Base-by-base conservation (phyloP, 2,888 invertebrate genomes). In the Aleiodes testaceus region DNA sequence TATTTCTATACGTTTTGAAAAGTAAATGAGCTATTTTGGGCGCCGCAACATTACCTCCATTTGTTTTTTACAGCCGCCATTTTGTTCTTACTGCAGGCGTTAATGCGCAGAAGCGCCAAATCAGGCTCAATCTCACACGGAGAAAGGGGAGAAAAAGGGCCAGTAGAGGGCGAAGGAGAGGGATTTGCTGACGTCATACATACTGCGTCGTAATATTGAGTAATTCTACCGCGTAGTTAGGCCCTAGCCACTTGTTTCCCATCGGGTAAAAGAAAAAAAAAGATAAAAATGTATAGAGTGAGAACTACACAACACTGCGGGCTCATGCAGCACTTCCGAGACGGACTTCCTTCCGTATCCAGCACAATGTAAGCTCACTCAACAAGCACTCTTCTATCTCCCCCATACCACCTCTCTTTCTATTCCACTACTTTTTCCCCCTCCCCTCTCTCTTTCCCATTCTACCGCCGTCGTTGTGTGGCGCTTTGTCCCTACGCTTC, bases 321-420 rank as follows among this genome's bases (percentile, higher is more conserved):
- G 67, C 64, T 72, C 72, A 26, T n/a, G 42, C 74, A 76, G 80
- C 80, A 80, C 80, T 84, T 84, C 84, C 84, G 84, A 84, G 85
- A 79, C 80, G 76, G 78, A 85, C 84, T 85, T 85, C 85, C 85
- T 85, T 85, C 84, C 84, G 84, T 50, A 30, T 64, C 30, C 4
- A 59, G 66, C 65, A 72, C 74, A 74, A 74, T 72, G 63, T 69
- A 52, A 63, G 69, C 55, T 67, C 64, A 55, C 67, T 69, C 36
- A 11, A 63, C 49, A 47, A 47, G 52, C 6, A 59, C 68, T 59
- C 68, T 7, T 36, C 61, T 30, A 16, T 36, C 20, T 50, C 12
- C 26, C 50, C 22, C 16, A n/a, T 26, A 26, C 36, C 36, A 2
- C 9, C 36, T 36, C 52, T 49, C 16, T 50, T 18, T 36, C 36